These are phyloP conservation scores for Etia nguti DNA, from an alignment of 2,113 vertebrate species.

Conservation along the genomic window DNA sequence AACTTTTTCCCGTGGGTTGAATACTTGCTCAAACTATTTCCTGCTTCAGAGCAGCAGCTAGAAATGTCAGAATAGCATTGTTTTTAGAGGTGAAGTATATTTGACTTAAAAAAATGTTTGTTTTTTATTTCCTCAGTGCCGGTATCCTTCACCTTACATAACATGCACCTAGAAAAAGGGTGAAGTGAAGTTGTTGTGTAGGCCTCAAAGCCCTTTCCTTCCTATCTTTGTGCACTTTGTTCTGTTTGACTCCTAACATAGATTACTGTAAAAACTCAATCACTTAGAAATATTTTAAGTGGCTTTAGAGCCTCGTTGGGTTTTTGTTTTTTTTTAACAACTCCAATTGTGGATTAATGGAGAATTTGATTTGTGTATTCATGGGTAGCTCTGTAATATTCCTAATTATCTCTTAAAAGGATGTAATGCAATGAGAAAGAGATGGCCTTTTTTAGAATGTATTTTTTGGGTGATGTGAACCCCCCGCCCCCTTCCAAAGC, in stretches of 20 bases:
- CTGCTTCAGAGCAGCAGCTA: conserved; percentile 50
- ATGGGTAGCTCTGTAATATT: conserved; percentile 53
- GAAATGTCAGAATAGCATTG: conserved; percentile 31
- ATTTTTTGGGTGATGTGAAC: conserved; percentile 26
- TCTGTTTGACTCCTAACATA: background rate
- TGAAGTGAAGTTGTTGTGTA: conserved; percentile 5
- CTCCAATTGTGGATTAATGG: conserved; percentile 36
- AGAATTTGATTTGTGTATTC: conserved; percentile 47
- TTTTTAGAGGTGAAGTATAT: conserved; percentile 11
- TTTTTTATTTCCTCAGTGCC: background rate
- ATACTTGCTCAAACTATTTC: conserved; percentile 60
- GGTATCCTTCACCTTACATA: conserved; percentile 23
- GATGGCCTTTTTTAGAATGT: conserved; percentile 33
- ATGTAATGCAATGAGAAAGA: conserved; percentile 52
- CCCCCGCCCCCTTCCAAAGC: conserved; percentile 2
- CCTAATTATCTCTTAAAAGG: conserved; percentile 59
- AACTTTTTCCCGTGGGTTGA: conserved; percentile 39
- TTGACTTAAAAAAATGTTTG: background rate
- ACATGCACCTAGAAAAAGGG: conserved; percentile 7
- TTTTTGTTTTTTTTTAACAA: conserved; percentile 21
- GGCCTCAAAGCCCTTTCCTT: conserved; percentile 19
- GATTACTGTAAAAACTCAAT: background rate
- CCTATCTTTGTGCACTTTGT: conserved; percentile 18
- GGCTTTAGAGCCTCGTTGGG: background rate
- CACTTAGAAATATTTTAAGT: conserved; percentile 3